Evolutionary conservation across 2,888 invertebrate species (phyloP), one percentile per base, ranked within the genome.

Genomic region (Iphiclides podalirius): DNA sequence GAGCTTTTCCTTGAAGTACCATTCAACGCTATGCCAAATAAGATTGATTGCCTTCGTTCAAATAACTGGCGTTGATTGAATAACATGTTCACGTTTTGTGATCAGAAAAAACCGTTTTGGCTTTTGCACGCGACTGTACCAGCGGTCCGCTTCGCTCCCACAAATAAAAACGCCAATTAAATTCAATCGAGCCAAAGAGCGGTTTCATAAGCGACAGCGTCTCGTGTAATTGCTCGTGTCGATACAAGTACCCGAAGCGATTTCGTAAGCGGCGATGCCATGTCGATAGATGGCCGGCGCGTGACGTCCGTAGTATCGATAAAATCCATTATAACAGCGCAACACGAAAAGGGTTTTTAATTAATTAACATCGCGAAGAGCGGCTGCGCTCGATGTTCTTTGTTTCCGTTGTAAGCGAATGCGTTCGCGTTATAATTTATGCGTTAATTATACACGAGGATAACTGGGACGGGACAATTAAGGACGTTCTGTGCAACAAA

Each of bases 71-170:
- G n/a, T n/a, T n/a, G n/a, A 20, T 20, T 20, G 20, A 20, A 4
- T 20, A 81, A 85, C 85, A 79, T 63, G 84, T 84, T 80, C 58
- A 58, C 20, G 20, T 20, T 20, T 4, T 6, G 20, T 20, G 20
- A 20, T 3, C n/a, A n/a, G 2, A 28, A 28, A 28, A 28, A 28
- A 28, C n/a, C 28, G 28, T 9, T 28, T 28, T 8, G 28, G 8
- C 28, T 6, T 28, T 6, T 28, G 7, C 9, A 28, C 28, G 9
- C 28, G 28, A 28, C 28, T 28, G 28, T 28, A 28, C 28, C 28
- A n/a, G n/a, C 28, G 7, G 28, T 28, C 4, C 28, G 28, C 31
- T n/a, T 6, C n/a, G 31, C 31, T 31, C 31, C 11, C 37, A 33
- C 6, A 37, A 35, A 42, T 23, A 42, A 42, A 44, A 36, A 36